Percentiles rank a stretch among this genome's conserved stretches.
Conservation (phyloP, 2,113 vertebrate genomes). For the Macaca mulatta region DNA sequence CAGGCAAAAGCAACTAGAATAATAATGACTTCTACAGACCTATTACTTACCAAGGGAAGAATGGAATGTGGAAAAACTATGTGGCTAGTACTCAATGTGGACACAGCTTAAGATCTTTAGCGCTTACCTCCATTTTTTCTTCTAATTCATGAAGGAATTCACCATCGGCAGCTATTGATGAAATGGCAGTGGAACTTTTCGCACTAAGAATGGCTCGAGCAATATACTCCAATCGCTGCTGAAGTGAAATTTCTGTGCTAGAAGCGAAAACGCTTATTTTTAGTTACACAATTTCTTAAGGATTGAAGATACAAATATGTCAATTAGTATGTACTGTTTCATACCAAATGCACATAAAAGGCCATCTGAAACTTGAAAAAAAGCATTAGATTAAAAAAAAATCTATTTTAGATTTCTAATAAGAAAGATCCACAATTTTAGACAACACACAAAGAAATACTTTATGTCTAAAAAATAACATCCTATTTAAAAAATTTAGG, state of each 20-base stretch:
- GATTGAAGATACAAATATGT: not conserved
- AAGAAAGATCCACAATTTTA: not conserved
- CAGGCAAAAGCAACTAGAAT: not conserved
- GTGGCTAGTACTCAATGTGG: not conserved
- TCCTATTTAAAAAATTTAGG: not conserved
- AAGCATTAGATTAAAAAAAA: not conserved
- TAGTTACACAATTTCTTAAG: conserved; percentile 26
- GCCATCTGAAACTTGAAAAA: conserved; percentile 27
- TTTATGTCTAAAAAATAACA: not conserved
- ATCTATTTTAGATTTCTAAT: conserved; percentile 11
- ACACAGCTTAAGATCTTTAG: not conserved
- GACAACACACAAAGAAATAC: conserved; percentile 15
- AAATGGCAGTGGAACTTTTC: conserved; percentile 95
- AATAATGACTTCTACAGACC: not conserved
- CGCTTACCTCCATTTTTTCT: conserved; percentile 97
- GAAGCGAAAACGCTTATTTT: conserved; percentile 53
- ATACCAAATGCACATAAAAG: conserved; percentile 19
- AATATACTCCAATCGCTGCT: conserved; percentile 96
- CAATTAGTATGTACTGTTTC: conserved; percentile 9
- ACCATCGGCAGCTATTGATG: conserved; percentile 93
- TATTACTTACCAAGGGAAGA: not conserved
- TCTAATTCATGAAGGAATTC: conserved; percentile 98
- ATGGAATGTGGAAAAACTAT: not conserved
- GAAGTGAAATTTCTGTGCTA: conserved; percentile 96
- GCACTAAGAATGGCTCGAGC: conserved; percentile 97